These are phyloP conservation scores for Melanostigma gelatinosum DNA, from an alignment of 2,113 vertebrate species.

Conservation along the genomic window DNA sequence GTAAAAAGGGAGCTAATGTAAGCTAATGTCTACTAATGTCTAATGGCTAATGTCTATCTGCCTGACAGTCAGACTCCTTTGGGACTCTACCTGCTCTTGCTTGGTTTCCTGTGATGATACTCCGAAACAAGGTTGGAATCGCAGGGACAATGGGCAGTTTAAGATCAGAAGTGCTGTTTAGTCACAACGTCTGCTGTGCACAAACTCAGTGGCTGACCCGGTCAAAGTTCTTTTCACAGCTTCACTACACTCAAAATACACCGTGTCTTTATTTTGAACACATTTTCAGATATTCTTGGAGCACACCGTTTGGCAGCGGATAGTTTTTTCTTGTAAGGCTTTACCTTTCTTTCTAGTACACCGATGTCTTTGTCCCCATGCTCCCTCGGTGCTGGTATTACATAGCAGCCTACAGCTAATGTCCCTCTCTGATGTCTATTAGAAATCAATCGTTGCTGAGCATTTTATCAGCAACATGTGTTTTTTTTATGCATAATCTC, in stretches of 20 bases:
- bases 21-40: not conserved
- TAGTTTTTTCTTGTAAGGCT: not conserved
- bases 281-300: not conserved
- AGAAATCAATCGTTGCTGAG: not conserved
- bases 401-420: not conserved
- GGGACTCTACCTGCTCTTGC: not conserved
- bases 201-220: not conserved
- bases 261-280: not conserved
- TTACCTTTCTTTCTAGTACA: not conserved
- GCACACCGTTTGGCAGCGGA: not conserved
- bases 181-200: not conserved
- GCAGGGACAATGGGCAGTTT: not conserved
- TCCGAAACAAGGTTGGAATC: not conserved
- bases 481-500: conserved; percentile 9
- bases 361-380: not conserved
- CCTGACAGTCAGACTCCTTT: not conserved
- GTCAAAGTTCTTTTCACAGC: not conserved
- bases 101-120: not conserved
- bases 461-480: not conserved
- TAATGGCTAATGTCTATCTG: not conserved
- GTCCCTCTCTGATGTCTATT: not conserved
- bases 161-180: not conserved
- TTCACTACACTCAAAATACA: not conserved
- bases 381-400: not conserved
- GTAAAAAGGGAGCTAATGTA: not conserved